A percentile compares a stretch with the other conserved stretches of the same genome.
Evolutionary conservation across 2,113 vertebrate species (phyloP).

Genomic region (Pachypanchax playfairii): DNA sequence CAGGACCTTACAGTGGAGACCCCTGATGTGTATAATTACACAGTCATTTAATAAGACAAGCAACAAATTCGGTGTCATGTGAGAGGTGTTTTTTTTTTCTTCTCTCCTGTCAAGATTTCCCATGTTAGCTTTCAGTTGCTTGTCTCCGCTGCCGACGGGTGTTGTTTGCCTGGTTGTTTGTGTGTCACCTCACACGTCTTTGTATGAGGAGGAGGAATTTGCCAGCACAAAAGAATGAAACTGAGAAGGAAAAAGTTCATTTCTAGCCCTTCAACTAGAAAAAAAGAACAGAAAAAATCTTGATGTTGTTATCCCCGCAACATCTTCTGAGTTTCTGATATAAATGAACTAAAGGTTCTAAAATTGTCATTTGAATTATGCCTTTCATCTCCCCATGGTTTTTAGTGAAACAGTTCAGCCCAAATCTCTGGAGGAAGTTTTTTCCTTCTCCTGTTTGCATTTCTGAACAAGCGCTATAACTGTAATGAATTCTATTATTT

Average conservation of each 20-base stretch:
- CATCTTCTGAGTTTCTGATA: slow-evolving; percentile 76
- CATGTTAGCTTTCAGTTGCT: slow-evolving; percentile 69
- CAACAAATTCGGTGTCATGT: slow-evolving; percentile 61
- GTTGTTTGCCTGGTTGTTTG: slow-evolving; percentile 75
- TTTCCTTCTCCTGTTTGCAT: slow-evolving; percentile 77
- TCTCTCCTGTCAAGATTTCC: slow-evolving; percentile 67
- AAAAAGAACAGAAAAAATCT: slow-evolving; percentile 68
- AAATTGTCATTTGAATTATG: slow-evolving; percentile 84
- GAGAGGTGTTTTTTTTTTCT: slow-evolving; percentile 55
- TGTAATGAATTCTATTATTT: slow-evolving; percentile 84
- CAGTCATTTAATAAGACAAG: slow-evolving; percentile 69
- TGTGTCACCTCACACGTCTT: slow-evolving; percentile 66
- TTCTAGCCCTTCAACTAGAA: slow-evolving; percentile 69
- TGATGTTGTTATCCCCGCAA: slow-evolving; percentile 73
- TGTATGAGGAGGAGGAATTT: slow-evolving; percentile 67
- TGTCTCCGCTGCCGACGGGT: slow-evolving; percentile 58
- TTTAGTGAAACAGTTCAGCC: slow-evolving; percentile 80
- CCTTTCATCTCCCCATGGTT: slow-evolving; percentile 80
- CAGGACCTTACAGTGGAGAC: slow-evolving; percentile 42
- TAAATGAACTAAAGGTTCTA: slow-evolving; percentile 80
- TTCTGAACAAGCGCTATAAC: slow-evolving; percentile 79
- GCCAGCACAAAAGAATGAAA: slow-evolving; percentile 69
- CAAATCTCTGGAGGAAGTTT: slow-evolving; percentile 75
- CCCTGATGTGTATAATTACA: slow-evolving; percentile 70
- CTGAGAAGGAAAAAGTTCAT: slow-evolving; percentile 69